A percentile compares a stretch with the other conserved stretches of the same genome.
Conservation (phyloP, 2,888 invertebrate species). For the Sinopyrophorus schimmeli region DNA sequence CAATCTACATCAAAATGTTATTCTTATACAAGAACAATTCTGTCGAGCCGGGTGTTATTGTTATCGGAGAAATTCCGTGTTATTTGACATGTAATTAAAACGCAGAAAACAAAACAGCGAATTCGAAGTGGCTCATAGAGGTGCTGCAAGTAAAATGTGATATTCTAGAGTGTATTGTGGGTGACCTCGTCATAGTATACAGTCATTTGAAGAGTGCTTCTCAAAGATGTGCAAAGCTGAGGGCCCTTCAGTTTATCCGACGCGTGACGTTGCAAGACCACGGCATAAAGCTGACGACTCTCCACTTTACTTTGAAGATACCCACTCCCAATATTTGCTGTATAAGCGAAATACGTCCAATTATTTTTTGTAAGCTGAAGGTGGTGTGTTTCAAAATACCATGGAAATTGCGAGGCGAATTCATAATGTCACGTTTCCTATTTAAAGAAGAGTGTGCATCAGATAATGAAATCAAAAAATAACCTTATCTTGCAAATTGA, state of each 20-base stretch:
- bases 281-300: slow-evolving; percentile 45
- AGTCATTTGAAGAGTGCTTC: slow-evolving; percentile 45
- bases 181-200: slow-evolving; percentile 42
- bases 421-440: slow-evolving; percentile 26
- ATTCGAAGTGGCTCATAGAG: slow-evolving; percentile 22
- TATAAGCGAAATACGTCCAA: slow-evolving; percentile 43
- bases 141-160: slow-evolving; percentile 26
- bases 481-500: no score
- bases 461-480: no score
- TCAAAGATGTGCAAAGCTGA: slow-evolving; percentile 46
- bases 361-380: slow-evolving; percentile 38
- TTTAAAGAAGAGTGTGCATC: no score
- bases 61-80: slow-evolving; percentile 15
- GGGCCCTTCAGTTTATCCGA: slow-evolving; percentile 46
- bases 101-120: slow-evolving; percentile 26
- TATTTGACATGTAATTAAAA: slow-evolving; percentile 29
- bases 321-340: slow-evolving; percentile 37
- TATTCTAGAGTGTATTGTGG: slow-evolving; percentile 42
- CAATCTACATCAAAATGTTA: slow-evolving; percentile 25
- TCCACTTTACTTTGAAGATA: slow-evolving; percentile 33
- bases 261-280: slow-evolving; percentile 49
- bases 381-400: slow-evolving; percentile 13
- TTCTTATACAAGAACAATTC: slow-evolving; percentile 20
- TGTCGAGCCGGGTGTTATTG: slow-evolving; percentile 14
- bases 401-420: slow-evolving; percentile 9